Base-by-base conservation (phyloP, 2,888 invertebrate genomes). In the Pimpla rufipes region DNA sequence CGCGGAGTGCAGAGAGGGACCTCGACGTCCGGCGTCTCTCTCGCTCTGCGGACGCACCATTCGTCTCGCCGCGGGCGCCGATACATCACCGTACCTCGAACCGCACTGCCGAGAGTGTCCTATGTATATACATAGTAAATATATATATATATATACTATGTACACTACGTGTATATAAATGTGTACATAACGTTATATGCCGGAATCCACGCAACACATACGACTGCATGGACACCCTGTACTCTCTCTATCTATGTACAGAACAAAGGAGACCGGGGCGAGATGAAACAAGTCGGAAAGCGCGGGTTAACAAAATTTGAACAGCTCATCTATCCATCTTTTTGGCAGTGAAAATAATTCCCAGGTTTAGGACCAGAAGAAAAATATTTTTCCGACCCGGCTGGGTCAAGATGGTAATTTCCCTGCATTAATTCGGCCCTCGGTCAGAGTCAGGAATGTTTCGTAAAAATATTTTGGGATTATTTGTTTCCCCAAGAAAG, bases 11-110 rank as follows among this genome's bases (percentile, higher is more conserved):
- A 68, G n/a, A 68, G 50, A 40, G 37, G 29, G n/a, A 68, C 59
- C 16, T 40, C 11, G 13, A 47, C n/a, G 21, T 67, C 40, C 29
- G n/a, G 18, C 37, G 57, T 67, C 82, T 78, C 77, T 8, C 64
- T 83, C 57, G 42, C 80, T 77, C 70, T 52, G 62, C 80, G 76
- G 55, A 89, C 86, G 87, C 88, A 90, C 90, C 91, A 92, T 92
- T 90, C 92, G 91, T 92, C 91, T 92, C 91, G 90, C 92, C 89
- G 89, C 90, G 90, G 91, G 91, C 91, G 90, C 90, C 91, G 89
- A 92, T 92, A 92, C 91, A 92, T 92, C 92, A 92, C 90, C 89
- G 90, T 91, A 87, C 90, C 89, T 91, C 90, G 89, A 90, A 90
- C 90, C 88, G 88, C 88, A 89, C 67, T 37, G 59, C 47, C 78